Conservation (phyloP, 2,113 vertebrate species). For the Ivindomyrus marchei region DNA sequence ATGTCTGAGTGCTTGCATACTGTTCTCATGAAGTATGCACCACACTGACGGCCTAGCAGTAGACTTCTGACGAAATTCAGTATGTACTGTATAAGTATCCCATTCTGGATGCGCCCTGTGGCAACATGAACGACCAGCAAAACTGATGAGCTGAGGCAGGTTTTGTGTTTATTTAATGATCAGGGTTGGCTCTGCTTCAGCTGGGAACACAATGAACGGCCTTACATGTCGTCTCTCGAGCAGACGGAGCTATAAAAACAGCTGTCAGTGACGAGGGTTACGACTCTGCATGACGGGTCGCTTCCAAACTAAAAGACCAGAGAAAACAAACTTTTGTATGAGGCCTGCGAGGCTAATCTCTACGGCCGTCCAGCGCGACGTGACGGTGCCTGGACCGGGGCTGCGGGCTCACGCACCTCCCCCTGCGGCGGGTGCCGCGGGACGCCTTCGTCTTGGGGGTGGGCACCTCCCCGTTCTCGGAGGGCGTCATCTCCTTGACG, state of each 20-base stretch:
- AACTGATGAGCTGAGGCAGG: not conserved
- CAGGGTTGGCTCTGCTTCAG: not conserved
- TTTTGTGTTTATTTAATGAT: not conserved
- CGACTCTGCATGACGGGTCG: not conserved
- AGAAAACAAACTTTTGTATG: not conserved
- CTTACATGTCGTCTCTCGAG: not conserved
- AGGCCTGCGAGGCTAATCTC: not conserved
- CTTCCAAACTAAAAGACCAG: not conserved
- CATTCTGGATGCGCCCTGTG: not conserved
- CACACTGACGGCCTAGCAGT: not conserved
- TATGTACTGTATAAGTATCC: not conserved
- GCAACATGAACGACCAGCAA: not conserved
- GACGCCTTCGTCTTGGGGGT: slow-evolving; percentile 76
- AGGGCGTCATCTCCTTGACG: slow-evolving; percentile 74
- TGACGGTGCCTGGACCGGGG: not conserved
- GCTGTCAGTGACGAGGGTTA: not conserved
- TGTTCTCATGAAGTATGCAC: not conserved
- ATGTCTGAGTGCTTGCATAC: not conserved
- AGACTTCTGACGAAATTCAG: not conserved
- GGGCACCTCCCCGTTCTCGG: slow-evolving; percentile 81
- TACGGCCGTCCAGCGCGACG: not conserved
- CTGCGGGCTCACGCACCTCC: slow-evolving; percentile 64
- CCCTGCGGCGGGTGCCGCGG: slow-evolving; percentile 69
- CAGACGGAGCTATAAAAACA: not conserved
- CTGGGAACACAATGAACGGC: not conserved